These are phyloP conservation scores for Steinernema feltiae DNA, from an alignment of 1,140 invertebrate genomes.

Conservation along the genomic window DNA sequence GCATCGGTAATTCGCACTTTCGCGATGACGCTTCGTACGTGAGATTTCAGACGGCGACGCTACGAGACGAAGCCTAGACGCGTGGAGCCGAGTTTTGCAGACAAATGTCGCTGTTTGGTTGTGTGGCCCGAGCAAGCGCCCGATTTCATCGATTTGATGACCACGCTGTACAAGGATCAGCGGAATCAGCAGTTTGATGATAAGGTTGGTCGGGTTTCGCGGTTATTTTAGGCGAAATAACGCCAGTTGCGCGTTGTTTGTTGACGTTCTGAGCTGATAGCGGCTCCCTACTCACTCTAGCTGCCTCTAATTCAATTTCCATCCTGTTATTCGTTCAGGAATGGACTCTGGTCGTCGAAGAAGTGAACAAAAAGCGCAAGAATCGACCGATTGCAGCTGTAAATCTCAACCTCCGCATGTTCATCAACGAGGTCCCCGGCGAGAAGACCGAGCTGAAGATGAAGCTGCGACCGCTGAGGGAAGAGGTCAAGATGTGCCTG, in stretches of 20 bases:
- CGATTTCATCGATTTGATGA: slow-evolving; percentile 40
- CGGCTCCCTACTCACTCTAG: too few species aligned
- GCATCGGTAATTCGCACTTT: slow-evolving; percentile 32
- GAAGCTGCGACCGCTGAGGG: slow-evolving; percentile 42
- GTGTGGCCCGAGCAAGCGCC: slow-evolving; percentile 44
- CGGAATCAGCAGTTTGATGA: slow-evolving; percentile 45
- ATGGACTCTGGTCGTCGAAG: slow-evolving; percentile 52
- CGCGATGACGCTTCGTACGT: background rate
- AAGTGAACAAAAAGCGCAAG: slow-evolving; percentile 39
- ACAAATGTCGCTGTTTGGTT: slow-evolving; percentile 31
- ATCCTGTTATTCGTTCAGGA: slow-evolving; percentile 31
- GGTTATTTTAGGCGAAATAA: background rate
- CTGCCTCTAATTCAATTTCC: too few species aligned
- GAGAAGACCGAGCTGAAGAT: slow-evolving; percentile 43
- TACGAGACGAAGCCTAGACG: slow-evolving; percentile 28
- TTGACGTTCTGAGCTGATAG: too few species aligned
- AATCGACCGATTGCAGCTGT: slow-evolving; percentile 42
- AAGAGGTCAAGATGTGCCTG: slow-evolving; percentile 37
- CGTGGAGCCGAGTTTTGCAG: slow-evolving; percentile 34
- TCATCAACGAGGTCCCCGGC: slow-evolving; percentile 39
- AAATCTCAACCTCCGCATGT: slow-evolving; percentile 43
- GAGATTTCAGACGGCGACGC: slow-evolving; percentile 31
- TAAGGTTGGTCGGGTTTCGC: slow-evolving; percentile 35
- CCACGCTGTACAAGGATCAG: slow-evolving; percentile 45
- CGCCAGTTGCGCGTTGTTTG: too few species aligned